Base-by-base conservation (phyloP, 2,888 invertebrate species). In the Metalampra italica region DNA sequence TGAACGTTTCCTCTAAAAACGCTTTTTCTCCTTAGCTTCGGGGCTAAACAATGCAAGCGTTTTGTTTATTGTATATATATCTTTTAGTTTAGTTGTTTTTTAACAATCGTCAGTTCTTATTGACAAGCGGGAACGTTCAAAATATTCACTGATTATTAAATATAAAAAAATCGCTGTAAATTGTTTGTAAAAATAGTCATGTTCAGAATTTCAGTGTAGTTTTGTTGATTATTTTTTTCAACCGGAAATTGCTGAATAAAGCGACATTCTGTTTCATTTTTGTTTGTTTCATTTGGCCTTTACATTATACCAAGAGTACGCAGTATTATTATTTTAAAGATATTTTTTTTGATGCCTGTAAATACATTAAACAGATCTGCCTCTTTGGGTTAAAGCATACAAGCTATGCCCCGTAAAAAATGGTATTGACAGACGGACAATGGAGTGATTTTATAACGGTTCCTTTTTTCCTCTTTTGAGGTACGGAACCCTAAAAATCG, bases 171-270 rank as follows among this genome's bases (percentile, higher is more conserved):
- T 73, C 70, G 82, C 86, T 86, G 85, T 87, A 86, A 83, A 83
- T 86, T 86, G 83, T 83, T 84, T 86, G 84, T 87, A 86, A 82
- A 81, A 82, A 82, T 83, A 88, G 88, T 85, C 82, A 82, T 77
- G 81, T 82, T 86, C 85, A 78, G 78, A 78, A 83, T 79, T 84
- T 86, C 83, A 80, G 76, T 84, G 82, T 85, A 86, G 81, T 82
- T 84, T 79, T 83, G 84, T 87, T 86, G 83, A 80, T 82, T 80
- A 74, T 81, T 82, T 82, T 82, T 85, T 86, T 85, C 82, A 84
- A 86, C 82, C 71, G 78, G 78, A 82, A 81, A 80, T 82, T 87
- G 86, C 85, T 85, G 79, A 87, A 82, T 87, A 89, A 88, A 89
- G 82, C 85, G 86, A 85, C 62, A 87, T 87, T 87, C 84, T 89